Conservation (phyloP, 2,113 vertebrate species). For the Pseudorasbora parva region DNA sequence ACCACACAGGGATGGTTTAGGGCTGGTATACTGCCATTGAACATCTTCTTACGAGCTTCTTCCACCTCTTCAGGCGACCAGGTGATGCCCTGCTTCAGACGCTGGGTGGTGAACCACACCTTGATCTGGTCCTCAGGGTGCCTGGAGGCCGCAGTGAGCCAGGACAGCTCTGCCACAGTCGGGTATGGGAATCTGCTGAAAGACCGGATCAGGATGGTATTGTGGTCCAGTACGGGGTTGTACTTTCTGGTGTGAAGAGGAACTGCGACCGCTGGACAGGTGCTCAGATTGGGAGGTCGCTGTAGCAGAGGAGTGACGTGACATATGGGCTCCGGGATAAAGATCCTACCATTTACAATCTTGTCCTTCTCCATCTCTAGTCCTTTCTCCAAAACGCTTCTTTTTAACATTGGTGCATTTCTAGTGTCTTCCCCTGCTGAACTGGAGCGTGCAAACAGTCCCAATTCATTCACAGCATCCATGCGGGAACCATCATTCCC, state of each 20-base stretch:
- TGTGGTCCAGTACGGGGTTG: conserved; percentile 90
- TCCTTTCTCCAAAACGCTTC: conserved; percentile 72
- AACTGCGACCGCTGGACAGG: conserved; percentile 92
- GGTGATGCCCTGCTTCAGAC: conserved; percentile 96
- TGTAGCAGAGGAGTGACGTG: conserved; percentile 93
- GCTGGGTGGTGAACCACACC: conserved; percentile 96
- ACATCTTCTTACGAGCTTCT: conserved; percentile 98
- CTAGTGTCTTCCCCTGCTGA: conserved; percentile 63
- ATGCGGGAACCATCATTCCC: conserved; percentile 7
- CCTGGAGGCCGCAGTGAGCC: conserved; percentile 93
- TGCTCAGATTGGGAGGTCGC: conserved; percentile 93
- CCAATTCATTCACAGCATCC: conserved; percentile 56
- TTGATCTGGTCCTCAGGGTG: conserved; percentile 95
- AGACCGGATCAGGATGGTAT: conserved; percentile 90
- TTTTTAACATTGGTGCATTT: conserved; percentile 73
- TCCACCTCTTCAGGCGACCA: conserved; percentile 99
- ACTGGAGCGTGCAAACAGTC: conserved; percentile 69
- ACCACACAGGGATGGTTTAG: conserved; percentile 85
- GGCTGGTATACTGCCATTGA: conserved; percentile 91
- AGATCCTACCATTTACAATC: conserved; percentile 83
- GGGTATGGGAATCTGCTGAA: conserved; percentile 98
- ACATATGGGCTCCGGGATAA: conserved; percentile 78
- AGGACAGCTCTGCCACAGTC: conserved; percentile 91
- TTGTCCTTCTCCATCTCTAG: conserved; percentile 75
- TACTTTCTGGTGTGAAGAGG: conserved; percentile 95